Percentiles rank a stretch among this genome's conserved stretches.
Conservation (phyloP, 2,113 vertebrate genomes). For the Tichodroma muraria region DNA sequence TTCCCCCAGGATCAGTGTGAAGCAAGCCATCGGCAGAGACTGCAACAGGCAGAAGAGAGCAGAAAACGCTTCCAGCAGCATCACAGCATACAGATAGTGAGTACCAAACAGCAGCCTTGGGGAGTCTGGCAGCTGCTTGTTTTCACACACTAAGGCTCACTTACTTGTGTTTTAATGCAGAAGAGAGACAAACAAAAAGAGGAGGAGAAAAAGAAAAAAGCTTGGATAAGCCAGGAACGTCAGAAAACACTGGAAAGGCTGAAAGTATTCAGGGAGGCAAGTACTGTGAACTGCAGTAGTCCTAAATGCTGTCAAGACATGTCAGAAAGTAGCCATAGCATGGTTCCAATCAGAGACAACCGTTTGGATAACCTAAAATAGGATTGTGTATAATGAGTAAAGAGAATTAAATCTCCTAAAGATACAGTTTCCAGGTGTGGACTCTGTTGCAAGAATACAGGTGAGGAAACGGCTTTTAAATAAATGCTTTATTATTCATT, state of each 20-base stretch:
- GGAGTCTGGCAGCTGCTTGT: neutral
- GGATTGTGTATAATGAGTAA: neutral
- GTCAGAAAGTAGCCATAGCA: neutral
- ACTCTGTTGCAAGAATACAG: neutral
- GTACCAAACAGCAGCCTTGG: constrained; percentile 38
- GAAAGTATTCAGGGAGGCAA: constrained; percentile 87
- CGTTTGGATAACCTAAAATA: neutral
- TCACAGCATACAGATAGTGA: constrained; percentile 85
- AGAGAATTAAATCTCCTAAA: neutral
- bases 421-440: neutral
- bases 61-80: constrained; percentile 74
- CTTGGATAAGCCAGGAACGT: constrained; percentile 87
- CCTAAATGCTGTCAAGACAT: neutral
- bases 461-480: neutral
- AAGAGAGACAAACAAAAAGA: constrained; percentile 89
- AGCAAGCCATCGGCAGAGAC: constrained; percentile 75
- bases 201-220: constrained; percentile 84
- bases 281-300: neutral
- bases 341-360: neutral
- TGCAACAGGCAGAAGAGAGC: constrained; percentile 69
- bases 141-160: neutral
- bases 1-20: constrained; percentile 85
- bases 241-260: constrained; percentile 90
- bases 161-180: constrained; percentile 70
- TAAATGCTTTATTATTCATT: neutral